These are phyloP conservation scores for Poecile atricapillus DNA, from an alignment of 2,113 vertebrate species.

Conservation along the genomic window DNA sequence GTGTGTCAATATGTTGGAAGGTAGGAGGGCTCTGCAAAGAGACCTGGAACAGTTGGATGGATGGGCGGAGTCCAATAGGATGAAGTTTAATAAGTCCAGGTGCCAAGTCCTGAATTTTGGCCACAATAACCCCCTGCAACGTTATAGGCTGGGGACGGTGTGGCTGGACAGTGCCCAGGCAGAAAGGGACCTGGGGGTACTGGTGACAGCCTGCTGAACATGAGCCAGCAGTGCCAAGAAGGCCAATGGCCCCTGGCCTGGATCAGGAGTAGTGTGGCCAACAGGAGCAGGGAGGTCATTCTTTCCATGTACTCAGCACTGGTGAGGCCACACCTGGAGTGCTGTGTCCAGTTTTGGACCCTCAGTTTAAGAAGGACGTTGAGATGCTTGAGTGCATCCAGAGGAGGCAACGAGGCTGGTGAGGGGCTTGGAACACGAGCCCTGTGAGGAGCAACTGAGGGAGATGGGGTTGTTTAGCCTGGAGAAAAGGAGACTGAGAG, in stretches of 20 bases:
- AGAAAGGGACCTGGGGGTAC: background rate
- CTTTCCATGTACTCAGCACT: rapidly evolving
- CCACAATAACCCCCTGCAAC: background rate
- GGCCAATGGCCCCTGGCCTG: background rate
- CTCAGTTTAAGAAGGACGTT: background rate
- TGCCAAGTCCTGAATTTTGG: background rate
- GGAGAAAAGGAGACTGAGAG: background rate
- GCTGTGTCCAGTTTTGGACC: background rate
- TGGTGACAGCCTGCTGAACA: background rate
- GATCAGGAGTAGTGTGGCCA: background rate
- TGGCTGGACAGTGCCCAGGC: background rate
- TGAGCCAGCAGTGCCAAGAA: background rate
- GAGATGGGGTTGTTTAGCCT: background rate
- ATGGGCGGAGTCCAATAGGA: background rate
- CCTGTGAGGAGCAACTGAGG: rapidly evolving
- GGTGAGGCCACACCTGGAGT: background rate
- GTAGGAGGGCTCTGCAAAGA: background rate
- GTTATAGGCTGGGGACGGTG: rapidly evolving
- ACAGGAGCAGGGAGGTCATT: background rate
- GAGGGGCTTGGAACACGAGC: background rate
- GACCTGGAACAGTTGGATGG: background rate
- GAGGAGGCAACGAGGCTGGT: background rate
- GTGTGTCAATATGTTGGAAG: rapidly evolving
- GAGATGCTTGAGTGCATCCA: rapidly evolving
- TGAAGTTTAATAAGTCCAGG: background rate